Evolutionary conservation across 92 coral and sea anemone species (phyloP), one percentile per base, ranked within the genome.

Genomic region (Zoanthus sociatus): DNA sequence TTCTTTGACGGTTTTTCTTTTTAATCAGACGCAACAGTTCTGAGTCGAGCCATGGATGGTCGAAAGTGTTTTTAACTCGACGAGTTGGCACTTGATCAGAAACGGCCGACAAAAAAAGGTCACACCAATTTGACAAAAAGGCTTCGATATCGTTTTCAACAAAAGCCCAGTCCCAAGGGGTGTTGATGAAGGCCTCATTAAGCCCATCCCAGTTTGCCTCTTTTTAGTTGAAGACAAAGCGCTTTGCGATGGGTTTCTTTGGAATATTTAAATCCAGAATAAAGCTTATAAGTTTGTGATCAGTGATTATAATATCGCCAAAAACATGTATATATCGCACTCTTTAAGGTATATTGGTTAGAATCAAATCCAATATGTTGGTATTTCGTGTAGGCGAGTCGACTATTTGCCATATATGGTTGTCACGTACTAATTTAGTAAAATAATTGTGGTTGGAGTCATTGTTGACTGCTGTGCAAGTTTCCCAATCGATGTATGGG

Each of bases 21-120:
- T 73, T 83, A 5, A 92, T 60, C 51, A 89, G 73, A 18, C 77
- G 44, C 76, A 71, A 68, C 13, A 92, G 82, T 63, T 92, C 92
- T 15, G 61, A 48, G 77, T 92, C 98, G 86, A 90, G 82, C 95
- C 95, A 90, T 30, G 95, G 88, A 31, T 85, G 93, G 77, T 81
- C 78, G 68, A 46, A n/a, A 78, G 55, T 74, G 67, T 83, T 89
- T 47, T 86, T 79, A 42, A 61, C 42, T 84, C 26, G 73, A 56
- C 89, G 69, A 73, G 66, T 86, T 16, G 94, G 95, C 20, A 94
- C 69, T 83, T 89, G 88, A 9, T 89, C 92, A 21, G 89, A 63
- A 66, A 89, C 93, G 73, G 94, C 94, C 2, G 96, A 71, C 54
- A 50, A 50, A 50, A 5, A 50, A 50, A 48, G 54, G 94, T 88